Conservation (phyloP, 2,888 invertebrate species). For the Mechanitis mazaeus region DNA sequence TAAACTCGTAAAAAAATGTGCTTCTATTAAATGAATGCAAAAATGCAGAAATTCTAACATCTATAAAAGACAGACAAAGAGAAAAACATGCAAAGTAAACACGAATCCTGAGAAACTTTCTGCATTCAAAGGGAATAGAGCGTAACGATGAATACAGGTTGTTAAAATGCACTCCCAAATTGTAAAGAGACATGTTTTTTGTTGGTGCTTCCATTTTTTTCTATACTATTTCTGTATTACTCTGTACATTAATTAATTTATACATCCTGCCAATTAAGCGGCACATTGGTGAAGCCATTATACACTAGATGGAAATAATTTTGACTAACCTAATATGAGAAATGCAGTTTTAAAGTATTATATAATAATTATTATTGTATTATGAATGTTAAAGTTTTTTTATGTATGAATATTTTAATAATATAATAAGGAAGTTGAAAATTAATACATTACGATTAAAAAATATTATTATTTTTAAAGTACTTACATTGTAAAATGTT, state of each 20-base stretch:
- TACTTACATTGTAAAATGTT: too few species aligned
- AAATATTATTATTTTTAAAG: too few species aligned
- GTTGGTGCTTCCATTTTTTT: background rate
- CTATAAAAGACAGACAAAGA: conserved; percentile 3
- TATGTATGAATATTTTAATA: too few species aligned
- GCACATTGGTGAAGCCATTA: conserved; percentile 11
- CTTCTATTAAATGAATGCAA: background rate
- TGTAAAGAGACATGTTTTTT: background rate
- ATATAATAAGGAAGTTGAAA: too few species aligned
- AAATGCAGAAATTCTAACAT: background rate
- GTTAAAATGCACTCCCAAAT: conserved; percentile 17
- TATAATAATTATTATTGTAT: too few species aligned
- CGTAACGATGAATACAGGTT: conserved; percentile 10
- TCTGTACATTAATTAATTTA: conserved; percentile 17
- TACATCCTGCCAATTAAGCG: conserved; percentile 27
- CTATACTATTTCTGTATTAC: background rate
- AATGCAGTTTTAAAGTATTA: too few species aligned
- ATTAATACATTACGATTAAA: too few species aligned
- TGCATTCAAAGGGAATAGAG: conserved; percentile 12
- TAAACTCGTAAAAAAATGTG: too few species aligned
- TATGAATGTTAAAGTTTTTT: too few species aligned
- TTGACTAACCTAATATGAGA: background rate
- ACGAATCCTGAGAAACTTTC: conserved; percentile 7
- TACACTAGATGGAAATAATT: background rate
- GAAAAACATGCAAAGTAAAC: conserved; percentile 4